Base-by-base conservation (phyloP, 2,113 vertebrate genomes). In the Plestiodon gilberti region DNA sequence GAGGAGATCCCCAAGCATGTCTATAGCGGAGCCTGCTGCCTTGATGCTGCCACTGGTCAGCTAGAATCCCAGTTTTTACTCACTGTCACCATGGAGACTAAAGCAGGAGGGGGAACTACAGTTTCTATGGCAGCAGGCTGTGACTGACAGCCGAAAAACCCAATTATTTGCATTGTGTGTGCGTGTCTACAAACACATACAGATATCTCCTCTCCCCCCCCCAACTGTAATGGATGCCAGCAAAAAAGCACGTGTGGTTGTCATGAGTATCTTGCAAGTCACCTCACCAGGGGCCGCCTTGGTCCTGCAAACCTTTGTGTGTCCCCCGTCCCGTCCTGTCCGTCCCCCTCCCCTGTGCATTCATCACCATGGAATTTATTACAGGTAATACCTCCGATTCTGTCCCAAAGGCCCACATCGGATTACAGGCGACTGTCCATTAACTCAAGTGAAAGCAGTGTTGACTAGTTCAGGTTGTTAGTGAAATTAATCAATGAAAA, bases 31-130 rank as follows among this genome's bases (percentile, higher is more conserved):
- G 6, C 6, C 28, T 38, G 1, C 7, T 33, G 20, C 75, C 20
- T 23, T n/a, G 64, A n/a, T n/a, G n/a, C 59, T 61, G 23, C 25
- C 30, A 28, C 4, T 1, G 22, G 25, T 35, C 30, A 52, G 59
- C 8, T 18, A 59, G 43, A 3, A 48, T 70, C 78, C 70, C 17
- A 28, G n/a, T 25, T 67, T 84, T 84, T 52, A n/a, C 35, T 59
- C 35, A 9, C 18, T 38, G 75, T 85, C 48, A 40, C 74, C 83
- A 85, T 85, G 83, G 83, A 78, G 74, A 85, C 75, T n/a, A 25
- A 30, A 30, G 75, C 62, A 69, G 48, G 57, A 43, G 38, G 28
- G 33, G 43, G 25, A 17, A 28, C 30, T 38, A 25, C 20, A 9
- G 83, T 85, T 85, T 38, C 74, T 6, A 78, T 78, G 75, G 75